Evolutionary conservation across 2,797 vertebrate genomes (phyloP).

Genomic region (Sebastes oblongus): DNA sequence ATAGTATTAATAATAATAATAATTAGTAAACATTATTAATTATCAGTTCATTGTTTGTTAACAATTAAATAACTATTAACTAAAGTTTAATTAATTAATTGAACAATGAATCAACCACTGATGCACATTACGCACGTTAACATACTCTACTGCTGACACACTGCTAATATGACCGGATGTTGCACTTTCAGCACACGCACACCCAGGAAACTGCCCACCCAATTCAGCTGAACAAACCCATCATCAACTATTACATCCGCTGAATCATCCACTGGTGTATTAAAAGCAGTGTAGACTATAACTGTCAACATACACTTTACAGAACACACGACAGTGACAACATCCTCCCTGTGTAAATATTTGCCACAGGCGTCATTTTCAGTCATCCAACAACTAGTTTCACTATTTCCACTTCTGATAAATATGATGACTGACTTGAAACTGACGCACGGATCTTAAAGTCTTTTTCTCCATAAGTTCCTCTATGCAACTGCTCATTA

Average conservation of each 20-base stretch:
- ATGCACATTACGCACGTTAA: no score
- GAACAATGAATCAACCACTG: constrained; percentile 1
- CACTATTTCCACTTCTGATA: neutral
- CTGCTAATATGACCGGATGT: neutral
- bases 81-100: neutral
- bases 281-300: neutral
- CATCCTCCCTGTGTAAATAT: neutral
- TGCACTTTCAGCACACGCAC: neutral
- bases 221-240: neutral
- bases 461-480: neutral
- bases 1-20: no score
- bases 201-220: constrained; percentile 3
- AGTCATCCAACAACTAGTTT: constrained; percentile 6
- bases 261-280: constrained; percentile 21
- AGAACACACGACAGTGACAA: neutral
- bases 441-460: neutral
- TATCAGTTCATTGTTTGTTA: no score
- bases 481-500: neutral
- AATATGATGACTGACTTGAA: fast-evolving
- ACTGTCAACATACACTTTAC: neutral
- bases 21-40: no score
- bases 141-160: neutral
- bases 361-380: neutral
- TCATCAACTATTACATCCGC: neutral
- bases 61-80: no score